Evolutionary conservation across 53 echinoderm and acorn worm genomes (phyloP), one percentile per base, ranked within the genome.

Genomic region (Mesocentrotus franciscanus): DNA sequence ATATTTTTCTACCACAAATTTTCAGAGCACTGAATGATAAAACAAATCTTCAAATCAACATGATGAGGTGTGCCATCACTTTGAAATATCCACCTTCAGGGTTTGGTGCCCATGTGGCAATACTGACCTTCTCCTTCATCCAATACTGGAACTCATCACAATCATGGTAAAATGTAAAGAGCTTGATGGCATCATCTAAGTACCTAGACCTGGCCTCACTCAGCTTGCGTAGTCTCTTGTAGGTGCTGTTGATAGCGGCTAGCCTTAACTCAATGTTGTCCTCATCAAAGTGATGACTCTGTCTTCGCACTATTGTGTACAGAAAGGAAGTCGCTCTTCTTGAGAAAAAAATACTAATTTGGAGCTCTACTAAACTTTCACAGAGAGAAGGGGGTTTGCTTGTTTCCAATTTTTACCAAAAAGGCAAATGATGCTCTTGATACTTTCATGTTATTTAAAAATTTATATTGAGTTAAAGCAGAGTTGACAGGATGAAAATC

Each of bases 121-220:
- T 56, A 56, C 92, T 56, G 29, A 98, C 98, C 97, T 99, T 98
- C 60, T 97, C 97, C 74, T 96, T 96, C 95, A 98, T 98, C 99
- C 98, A 99, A 26, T 95, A 96, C 87, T 99, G 97, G 95, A 99
- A 99, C 61, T 99, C 99, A 96, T 99, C 98, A 95, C 99, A 99
- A 60, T 98, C 99, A 94, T 97, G 93, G 95, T 98, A 99, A 92
- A 99, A 99, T n/a, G 96, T 96, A 70, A 97, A 99, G 11, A 99
- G 93, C 78, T 97, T 97, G 89, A 99, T 98, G 91, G 99, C 98
- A 96, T 99, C 99, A 89, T 96, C 96, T 36, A 99, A 93, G 85
- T 99, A 99, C 16, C 97, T 95, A 79, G 95, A 96, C 24, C 99
- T 95, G 59, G 98, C 96, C 68, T 94, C 76, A 39, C 97, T 96